A percentile compares a stretch with the other conserved stretches of the same genome.
Evolutionary conservation across 2,888 invertebrate genomes (phyloP).

Genomic region (Marasmarcha lunaedactyla): DNA sequence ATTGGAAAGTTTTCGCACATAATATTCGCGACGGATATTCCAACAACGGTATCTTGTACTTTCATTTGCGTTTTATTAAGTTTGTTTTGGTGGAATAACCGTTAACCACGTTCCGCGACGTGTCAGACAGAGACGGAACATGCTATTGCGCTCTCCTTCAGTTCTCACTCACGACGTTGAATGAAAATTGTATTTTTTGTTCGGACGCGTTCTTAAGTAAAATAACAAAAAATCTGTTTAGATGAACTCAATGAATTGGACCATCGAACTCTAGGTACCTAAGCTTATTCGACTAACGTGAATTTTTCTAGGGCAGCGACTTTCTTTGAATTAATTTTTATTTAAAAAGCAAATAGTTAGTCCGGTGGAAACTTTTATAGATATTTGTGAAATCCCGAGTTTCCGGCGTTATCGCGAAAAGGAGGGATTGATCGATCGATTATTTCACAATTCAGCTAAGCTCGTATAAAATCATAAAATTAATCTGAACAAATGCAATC

Average conservation of each 20-base stretch:
- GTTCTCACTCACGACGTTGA: slow-evolving; percentile 30
- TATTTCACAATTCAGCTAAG: too few relatives aligned
- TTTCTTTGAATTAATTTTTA: not conserved
- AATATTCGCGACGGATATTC: slow-evolving; percentile 14
- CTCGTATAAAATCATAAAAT: too few relatives aligned
- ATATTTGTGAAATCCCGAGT: too few relatives aligned
- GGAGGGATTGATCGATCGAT: too few relatives aligned
- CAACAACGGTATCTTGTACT: slow-evolving; percentile 35
- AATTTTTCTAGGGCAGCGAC: not conserved
- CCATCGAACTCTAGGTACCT: slow-evolving; percentile 38
- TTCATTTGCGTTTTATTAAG: slow-evolving; percentile 46
- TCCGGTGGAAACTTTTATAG: too few relatives aligned
- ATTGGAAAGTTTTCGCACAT: slow-evolving; percentile 8
- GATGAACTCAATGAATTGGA: slow-evolving; percentile 51
- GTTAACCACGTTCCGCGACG: slow-evolving; percentile 26
- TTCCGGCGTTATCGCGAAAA: too few relatives aligned
- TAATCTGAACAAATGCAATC: too few relatives aligned
- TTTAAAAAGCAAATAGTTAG: too few relatives aligned
- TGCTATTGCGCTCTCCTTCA: slow-evolving; percentile 8
- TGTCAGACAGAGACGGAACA: not conserved
- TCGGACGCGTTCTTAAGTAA: slow-evolving; percentile 33
- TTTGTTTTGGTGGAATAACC: slow-evolving; percentile 45
- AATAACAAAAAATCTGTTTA: slow-evolving; percentile 44
- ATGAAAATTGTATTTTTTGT: slow-evolving; percentile 46
- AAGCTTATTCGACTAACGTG: not conserved